A percentile compares a stretch with the other conserved stretches of the same genome.
These are phyloP conservation scores for Eutolmus rufibarbis DNA, from an alignment of 2,888 invertebrate genomes.

Conservation along the genomic window DNA sequence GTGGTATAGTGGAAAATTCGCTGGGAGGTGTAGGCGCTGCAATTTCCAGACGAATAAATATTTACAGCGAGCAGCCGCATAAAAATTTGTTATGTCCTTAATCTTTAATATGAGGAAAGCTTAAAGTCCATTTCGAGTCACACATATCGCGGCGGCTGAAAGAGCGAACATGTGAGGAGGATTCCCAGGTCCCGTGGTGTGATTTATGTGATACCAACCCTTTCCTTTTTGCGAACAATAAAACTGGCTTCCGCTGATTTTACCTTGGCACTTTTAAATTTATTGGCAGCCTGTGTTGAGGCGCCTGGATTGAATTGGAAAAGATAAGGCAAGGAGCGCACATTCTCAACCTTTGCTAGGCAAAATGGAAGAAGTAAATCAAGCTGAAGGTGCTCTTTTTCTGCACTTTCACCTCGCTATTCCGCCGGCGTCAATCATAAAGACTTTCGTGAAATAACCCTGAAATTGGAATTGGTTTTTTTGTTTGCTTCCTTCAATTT, in stretches of 20 bases:
- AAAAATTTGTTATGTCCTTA: neutral
- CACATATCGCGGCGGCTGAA: neutral
- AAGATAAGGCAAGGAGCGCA: neutral
- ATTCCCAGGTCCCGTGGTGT: neutral
- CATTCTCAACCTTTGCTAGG: neutral
- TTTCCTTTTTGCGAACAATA: neutral
- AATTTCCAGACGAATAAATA: neutral
- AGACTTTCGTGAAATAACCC: neutral
- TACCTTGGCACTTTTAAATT: neutral
- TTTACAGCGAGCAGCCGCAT: neutral
- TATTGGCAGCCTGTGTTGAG: neutral
- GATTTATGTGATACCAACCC: neutral
- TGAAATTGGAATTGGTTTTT: neutral
- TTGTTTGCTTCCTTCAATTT: neutral
- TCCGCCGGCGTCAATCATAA: neutral
- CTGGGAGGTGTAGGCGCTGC: neutral
- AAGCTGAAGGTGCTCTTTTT: neutral
- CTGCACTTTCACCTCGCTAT: neutral
- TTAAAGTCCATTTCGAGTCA: neutral
- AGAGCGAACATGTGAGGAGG: neutral
- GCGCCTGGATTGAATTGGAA: neutral
- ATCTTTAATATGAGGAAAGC: neutral
- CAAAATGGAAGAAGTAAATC: neutral
- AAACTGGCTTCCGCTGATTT: neutral
- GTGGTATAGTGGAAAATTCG: neutral